Evolutionary conservation across 2,113 vertebrate species (phyloP).

Genomic region (Caranx ignobilis): DNA sequence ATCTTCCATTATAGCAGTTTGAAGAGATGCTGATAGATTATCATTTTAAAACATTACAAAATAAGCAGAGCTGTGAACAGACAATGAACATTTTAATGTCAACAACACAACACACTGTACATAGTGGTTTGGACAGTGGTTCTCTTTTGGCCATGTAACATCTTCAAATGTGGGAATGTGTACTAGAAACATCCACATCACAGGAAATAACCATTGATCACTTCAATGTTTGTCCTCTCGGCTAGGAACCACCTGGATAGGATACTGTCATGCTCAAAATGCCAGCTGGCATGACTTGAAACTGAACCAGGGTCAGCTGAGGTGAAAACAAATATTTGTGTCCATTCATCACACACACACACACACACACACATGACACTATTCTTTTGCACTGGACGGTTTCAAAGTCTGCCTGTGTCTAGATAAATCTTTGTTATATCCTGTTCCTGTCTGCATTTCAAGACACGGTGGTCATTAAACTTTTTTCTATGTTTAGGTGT

Average conservation of each 20-base stretch:
- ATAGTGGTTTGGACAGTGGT: no score
- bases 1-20: no score
- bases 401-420: neutral
- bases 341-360: neutral
- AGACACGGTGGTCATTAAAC: neutral
- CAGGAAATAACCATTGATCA: no score
- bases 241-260: neutral
- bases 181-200: no score
- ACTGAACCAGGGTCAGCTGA: conserved; percentile 6
- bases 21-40: no score
- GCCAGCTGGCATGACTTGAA: neutral
- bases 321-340: conserved; percentile 25
- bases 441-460: neutral
- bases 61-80: no score
- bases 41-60: no score
- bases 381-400: neutral
- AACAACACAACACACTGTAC: no score
- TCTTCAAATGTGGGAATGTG: no score
- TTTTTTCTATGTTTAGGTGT: conserved; percentile 30
- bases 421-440: neutral
- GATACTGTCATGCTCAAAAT: neutral
- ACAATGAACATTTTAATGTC: no score
- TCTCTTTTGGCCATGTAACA: no score
- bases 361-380: neutral
- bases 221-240: neutral